Evolutionary conservation across 2,113 vertebrate genomes (phyloP).

Genomic region (Saiga tatarica): DNA sequence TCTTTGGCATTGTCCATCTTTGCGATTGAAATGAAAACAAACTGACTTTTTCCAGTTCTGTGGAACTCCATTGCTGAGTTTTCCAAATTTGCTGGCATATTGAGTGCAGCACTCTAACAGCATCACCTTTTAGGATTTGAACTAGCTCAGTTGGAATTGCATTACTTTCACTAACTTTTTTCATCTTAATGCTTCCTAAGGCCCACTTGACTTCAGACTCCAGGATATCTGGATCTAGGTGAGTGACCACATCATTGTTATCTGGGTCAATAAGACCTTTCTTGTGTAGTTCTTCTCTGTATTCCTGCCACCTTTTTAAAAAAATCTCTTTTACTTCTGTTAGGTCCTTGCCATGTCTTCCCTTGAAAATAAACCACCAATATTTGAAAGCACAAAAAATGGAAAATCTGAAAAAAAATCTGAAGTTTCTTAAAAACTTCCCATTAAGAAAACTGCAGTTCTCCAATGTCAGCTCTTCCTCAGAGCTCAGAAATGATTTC

Average conservation of each 20-base stretch:
- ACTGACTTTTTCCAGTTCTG: background rate
- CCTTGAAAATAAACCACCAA: background rate
- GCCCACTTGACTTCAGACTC: background rate
- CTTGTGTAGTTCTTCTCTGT: background rate
- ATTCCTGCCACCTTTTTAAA: accelerated
- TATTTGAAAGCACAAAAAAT: background rate
- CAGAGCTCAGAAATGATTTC: background rate
- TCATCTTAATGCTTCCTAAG: background rate
- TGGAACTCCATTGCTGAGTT: background rate
- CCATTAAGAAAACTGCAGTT: background rate
- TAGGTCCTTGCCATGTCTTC: background rate
- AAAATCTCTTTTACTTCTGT: background rate
- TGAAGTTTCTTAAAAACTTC: background rate
- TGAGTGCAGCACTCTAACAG: background rate
- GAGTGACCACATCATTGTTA: background rate
- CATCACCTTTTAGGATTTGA: background rate
- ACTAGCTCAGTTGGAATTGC: background rate
- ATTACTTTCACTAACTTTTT: background rate
- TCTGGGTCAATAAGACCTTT: background rate
- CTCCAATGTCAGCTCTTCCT: background rate
- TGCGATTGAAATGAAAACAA: background rate
- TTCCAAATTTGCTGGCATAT: background rate
- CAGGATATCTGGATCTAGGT: background rate
- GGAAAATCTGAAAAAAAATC: background rate
- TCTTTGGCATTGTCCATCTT: background rate